A percentile compares a stretch with the other conserved stretches of the same genome.
Evolutionary conservation across 2,888 invertebrate genomes (phyloP).

Genomic region (Melitaea athalia): DNA sequence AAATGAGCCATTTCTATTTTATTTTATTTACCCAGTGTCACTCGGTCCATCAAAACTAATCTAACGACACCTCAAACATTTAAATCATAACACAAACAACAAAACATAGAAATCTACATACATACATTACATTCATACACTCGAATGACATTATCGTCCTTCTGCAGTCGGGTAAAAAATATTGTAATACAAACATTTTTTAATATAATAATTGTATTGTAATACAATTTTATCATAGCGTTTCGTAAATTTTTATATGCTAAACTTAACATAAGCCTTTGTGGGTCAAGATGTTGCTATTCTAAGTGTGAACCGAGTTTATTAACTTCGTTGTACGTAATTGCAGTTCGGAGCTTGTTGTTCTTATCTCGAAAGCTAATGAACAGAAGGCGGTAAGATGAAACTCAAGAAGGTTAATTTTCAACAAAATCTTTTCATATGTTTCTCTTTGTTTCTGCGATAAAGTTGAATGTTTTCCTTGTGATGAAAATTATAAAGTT

Average conservation of each 20-base stretch:
- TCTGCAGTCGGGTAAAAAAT: too few relatives aligned
- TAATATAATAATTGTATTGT: too few relatives aligned
- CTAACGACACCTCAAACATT: too few relatives aligned
- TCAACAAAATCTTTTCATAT: conserved; percentile 26
- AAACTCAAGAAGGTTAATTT: conserved; percentile 31
- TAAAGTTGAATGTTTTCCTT: conserved; percentile 2
- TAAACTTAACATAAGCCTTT: background rate
- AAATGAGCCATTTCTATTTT: too few relatives aligned
- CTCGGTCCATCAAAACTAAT: too few relatives aligned
- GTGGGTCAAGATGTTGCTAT: conserved; percentile 25
- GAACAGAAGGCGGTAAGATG: conserved; percentile 27
- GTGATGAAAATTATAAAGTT: background rate
- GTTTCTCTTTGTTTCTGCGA: conserved; percentile 19
- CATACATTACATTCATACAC: too few relatives aligned
- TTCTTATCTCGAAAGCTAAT: conserved; percentile 36
- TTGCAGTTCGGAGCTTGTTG: conserved; percentile 35
- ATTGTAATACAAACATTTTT: too few relatives aligned
- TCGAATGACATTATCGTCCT: too few relatives aligned
- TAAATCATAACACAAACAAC: too few relatives aligned
- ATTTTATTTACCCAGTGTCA: too few relatives aligned
- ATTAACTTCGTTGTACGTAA: conserved; percentile 34
- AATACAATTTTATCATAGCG: too few relatives aligned
- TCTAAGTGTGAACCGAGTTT: conserved; percentile 31
- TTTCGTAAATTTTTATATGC: background rate
- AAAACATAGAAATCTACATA: too few relatives aligned